A percentile compares a stretch with the other conserved stretches of the same genome.
These are phyloP conservation scores for Horisme vitalbata DNA, from an alignment of 2,888 invertebrate genomes.

Conservation along the genomic window DNA sequence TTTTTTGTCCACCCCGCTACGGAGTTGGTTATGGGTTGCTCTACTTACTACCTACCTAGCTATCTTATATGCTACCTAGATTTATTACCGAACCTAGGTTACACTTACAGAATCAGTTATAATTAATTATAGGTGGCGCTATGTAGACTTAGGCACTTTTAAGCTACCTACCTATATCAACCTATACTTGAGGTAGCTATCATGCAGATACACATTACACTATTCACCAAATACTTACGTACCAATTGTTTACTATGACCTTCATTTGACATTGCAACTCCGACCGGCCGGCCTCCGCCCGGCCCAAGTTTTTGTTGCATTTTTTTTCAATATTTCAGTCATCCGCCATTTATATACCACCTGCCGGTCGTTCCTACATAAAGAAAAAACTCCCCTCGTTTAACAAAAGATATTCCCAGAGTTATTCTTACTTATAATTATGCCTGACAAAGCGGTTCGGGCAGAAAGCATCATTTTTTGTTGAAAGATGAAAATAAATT, in stretches of 20 bases:
- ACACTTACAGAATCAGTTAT: too few species aligned
- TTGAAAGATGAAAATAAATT: conserved; percentile 62
- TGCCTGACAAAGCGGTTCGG: conserved; percentile 69
- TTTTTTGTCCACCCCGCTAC: too few species aligned
- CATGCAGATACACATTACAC: too few species aligned
- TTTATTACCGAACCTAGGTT: too few species aligned
- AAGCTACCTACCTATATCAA: too few species aligned
- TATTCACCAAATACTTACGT: too few species aligned
- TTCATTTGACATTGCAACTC: conserved; percentile 71
- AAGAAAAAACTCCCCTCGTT: conserved; percentile 72
- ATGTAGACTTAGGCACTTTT: too few species aligned
- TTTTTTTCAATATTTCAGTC: conserved; percentile 65
- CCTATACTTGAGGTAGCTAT: too few species aligned
- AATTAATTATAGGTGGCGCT: too few species aligned
- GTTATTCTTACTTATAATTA: conserved; percentile 80
- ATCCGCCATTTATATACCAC: conserved; percentile 73
- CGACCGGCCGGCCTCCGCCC: conserved; percentile 47
- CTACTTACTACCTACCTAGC: too few species aligned
- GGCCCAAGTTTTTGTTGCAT: conserved; percentile 66
- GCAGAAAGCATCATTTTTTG: conserved; percentile 64
- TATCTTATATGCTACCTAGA: too few species aligned
- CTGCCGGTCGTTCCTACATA: conserved; percentile 81
- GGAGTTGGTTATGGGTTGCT: too few species aligned
- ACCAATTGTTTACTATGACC: conserved; percentile 46
- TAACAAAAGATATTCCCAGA: conserved; percentile 77